phyloP scores from a whole-genome alignment of 1,140 invertebrate genomes.

The Drosophila persimilis region DNA sequence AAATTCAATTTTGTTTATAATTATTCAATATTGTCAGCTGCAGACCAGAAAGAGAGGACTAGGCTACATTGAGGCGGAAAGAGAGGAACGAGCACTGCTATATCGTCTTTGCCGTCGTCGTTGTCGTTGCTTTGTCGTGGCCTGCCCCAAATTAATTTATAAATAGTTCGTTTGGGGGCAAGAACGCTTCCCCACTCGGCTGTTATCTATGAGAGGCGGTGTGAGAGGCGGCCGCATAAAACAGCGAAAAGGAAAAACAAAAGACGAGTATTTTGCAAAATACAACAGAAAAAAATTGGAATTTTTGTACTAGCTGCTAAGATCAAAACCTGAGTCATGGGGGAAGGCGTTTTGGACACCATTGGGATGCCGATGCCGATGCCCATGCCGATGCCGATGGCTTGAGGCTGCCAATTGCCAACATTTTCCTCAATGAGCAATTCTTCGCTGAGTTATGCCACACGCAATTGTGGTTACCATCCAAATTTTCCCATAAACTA shows the following conservation, averaged over 20 bases:
- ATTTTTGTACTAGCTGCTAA: constrained; percentile 9
- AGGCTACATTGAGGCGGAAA: background rate
- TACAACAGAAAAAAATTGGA: constrained; percentile 8
- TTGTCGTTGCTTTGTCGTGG: constrained; percentile 28
- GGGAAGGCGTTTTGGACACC: constrained; percentile 37
- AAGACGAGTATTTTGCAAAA: constrained; percentile 28
- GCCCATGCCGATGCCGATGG: constrained; percentile 24
- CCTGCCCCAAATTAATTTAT: constrained; percentile 77
- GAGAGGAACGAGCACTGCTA: constrained; percentile 23
- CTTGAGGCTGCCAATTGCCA: constrained; percentile 39
- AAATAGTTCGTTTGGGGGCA: constrained; percentile 63
- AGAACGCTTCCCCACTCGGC: constrained; percentile 52
- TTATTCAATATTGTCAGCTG: constrained; percentile 72
- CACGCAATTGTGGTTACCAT: constrained; percentile 57
- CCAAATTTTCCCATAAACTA: constrained; percentile 58
- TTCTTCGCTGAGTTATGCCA: constrained; percentile 60
- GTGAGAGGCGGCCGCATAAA: constrained; percentile 45
- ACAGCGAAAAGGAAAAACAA: constrained; percentile 25
- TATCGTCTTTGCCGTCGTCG: constrained; percentile 53
- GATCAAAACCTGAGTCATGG: constrained; percentile 64
- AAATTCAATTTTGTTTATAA: constrained; percentile 71
- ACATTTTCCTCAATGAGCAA: constrained; percentile 58
- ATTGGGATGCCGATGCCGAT: constrained; percentile 16
- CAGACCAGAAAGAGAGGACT: constrained; percentile 6
- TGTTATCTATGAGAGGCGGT: constrained; percentile 55